Conservation (phyloP, 2,888 invertebrate species). For the Unio delphinus region DNA sequence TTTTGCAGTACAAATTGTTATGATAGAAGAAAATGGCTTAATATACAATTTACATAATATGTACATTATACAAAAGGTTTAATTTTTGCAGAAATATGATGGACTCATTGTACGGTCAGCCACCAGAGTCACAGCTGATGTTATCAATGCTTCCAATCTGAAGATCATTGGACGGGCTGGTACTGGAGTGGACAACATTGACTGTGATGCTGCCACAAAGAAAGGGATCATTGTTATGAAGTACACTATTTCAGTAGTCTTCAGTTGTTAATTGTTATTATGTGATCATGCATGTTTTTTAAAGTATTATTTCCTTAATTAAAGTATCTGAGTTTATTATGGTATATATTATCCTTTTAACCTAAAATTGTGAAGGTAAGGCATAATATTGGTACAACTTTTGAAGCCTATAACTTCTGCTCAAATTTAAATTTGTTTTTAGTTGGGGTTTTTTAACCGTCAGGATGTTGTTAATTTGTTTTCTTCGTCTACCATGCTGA, state of each 20-base stretch:
- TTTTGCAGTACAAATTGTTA: background rate
- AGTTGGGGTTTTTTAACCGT: too few species aligned
- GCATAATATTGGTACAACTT: too few species aligned
- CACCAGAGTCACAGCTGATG: conserved; percentile 91
- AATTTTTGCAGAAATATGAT: conserved; percentile 83
- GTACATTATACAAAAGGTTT: background rate
- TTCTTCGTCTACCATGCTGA: too few species aligned
- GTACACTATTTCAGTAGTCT: conserved; percentile 76
- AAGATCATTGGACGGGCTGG: conserved; percentile 97
- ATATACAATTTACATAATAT: background rate
- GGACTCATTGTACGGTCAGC: conserved; percentile 94
- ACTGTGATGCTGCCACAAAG: conserved; percentile 87
- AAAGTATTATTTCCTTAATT: too few species aligned
- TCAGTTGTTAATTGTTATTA: too few species aligned
- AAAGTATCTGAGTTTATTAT: too few species aligned
- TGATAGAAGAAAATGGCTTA: background rate
- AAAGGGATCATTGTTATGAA: conserved; percentile 93
- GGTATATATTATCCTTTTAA: too few species aligned
- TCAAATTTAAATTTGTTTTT: too few species aligned
- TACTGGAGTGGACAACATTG: conserved; percentile 98
- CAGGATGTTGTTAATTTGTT: too few species aligned
- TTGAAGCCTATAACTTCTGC: too few species aligned
- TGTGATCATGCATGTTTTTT: too few species aligned
- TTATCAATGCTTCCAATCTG: conserved; percentile 81
- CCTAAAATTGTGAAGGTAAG: too few species aligned